Percentiles rank a stretch among this genome's conserved stretches.
Conservation (phyloP, 2,113 vertebrate genomes). For the Syrmaticus mikado region DNA sequence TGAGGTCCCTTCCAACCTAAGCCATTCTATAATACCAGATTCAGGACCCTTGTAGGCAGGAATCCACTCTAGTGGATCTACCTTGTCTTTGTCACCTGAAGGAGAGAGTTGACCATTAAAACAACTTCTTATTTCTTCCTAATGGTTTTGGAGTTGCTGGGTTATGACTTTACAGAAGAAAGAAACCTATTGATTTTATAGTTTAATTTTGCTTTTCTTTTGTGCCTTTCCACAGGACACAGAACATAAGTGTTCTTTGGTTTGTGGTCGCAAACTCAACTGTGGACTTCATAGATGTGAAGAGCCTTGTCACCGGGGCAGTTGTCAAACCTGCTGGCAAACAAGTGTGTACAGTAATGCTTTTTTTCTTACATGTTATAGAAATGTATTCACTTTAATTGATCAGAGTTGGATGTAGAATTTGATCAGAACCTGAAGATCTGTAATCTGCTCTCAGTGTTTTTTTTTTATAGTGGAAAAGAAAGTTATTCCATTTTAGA, state of each 20-base stretch:
- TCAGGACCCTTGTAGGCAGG: background rate
- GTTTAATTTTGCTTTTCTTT: background rate
- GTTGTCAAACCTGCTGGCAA: constrained; percentile 97
- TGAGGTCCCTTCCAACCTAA: no score
- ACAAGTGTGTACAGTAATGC: constrained; percentile 84
- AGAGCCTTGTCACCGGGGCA: constrained; percentile 95
- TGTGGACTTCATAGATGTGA: constrained; percentile 97
- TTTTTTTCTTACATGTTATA: background rate
- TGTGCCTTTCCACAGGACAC: constrained; percentile 75
- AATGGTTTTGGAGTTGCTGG: background rate
- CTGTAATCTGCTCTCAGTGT: background rate
- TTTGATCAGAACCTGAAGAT: background rate
- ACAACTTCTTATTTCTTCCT: background rate
- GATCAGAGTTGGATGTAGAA: background rate
- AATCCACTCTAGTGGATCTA: background rate
- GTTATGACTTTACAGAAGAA: background rate
- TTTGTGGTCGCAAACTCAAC: constrained; percentile 95
- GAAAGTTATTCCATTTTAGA: background rate
- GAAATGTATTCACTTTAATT: background rate
- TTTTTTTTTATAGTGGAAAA: background rate
- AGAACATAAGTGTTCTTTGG: constrained; percentile 92
- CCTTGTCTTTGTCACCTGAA: background rate
- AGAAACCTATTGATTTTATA: background rate
- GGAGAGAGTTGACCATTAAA: background rate
- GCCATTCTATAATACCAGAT: background rate